phyloP scores from a whole-genome alignment of 1,140 invertebrate genomes.

The Zophobas atratus region DNA sequence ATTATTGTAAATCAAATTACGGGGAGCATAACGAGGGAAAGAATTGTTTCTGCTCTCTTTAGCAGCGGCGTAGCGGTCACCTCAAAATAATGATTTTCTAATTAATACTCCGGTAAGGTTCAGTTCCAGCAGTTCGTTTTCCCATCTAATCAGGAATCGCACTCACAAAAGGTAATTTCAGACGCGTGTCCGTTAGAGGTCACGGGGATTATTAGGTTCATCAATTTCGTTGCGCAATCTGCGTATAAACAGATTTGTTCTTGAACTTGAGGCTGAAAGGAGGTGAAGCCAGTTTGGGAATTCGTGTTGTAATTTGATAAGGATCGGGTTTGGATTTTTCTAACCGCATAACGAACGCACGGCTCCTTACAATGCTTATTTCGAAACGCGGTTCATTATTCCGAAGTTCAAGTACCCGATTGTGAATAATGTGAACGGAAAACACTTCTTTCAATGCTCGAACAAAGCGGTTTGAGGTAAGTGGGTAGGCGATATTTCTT shows the following conservation, averaged over 20 bases:
- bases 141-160: too few relatives aligned
- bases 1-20: constrained; percentile 18
- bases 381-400: not conserved
- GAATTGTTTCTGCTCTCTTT: constrained; percentile 39
- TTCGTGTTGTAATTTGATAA: constrained; percentile 7
- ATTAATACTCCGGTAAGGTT: constrained; percentile 27
- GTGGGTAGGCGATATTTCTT: too few relatives aligned
- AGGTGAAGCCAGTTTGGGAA: constrained; percentile 2
- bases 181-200: constrained; percentile 29
- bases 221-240: constrained; percentile 23
- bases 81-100: constrained; percentile 18
- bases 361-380: constrained; percentile 2
- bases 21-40: constrained; percentile 20
- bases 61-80: constrained; percentile 19
- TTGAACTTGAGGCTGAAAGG: constrained; percentile 8
- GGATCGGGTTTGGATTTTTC: constrained; percentile 1
- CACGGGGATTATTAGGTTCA: constrained; percentile 15
- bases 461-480: too few relatives aligned
- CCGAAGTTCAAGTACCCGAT: constrained; percentile 6
- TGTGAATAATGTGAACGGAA: too few relatives aligned
- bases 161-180: not conserved
- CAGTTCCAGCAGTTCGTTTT: not conserved
- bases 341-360: not conserved
- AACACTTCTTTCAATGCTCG: too few relatives aligned
- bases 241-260: not conserved